Conservation (phyloP, 2,113 vertebrate species). For the Procavia capensis region DNA sequence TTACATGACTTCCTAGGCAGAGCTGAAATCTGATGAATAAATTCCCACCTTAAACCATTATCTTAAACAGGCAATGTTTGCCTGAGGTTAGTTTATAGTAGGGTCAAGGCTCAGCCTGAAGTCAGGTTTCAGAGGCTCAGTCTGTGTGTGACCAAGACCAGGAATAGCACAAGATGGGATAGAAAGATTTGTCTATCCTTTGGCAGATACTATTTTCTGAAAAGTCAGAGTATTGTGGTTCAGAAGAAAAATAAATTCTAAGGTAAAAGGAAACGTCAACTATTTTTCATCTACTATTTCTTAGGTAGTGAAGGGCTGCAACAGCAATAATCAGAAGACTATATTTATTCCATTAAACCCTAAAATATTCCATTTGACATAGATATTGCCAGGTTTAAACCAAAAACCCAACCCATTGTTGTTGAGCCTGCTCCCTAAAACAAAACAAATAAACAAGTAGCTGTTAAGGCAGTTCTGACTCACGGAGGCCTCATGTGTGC, state of each 20-base stretch:
- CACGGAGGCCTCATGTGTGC: background rate
- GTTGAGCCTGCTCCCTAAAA: background rate
- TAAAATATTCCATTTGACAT: conserved; percentile 8
- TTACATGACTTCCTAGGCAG: background rate
- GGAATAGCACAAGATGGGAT: background rate
- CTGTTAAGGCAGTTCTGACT: background rate
- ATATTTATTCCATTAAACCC: background rate
- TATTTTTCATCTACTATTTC: background rate
- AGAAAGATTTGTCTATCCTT: background rate
- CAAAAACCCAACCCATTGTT: no score
- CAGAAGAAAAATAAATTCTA: conserved; percentile 28
- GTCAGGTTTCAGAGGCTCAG: background rate
- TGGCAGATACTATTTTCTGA: background rate
- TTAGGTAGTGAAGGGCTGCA: background rate
- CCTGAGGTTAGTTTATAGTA: background rate
- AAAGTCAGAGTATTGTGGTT: background rate
- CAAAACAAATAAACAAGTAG: background rate
- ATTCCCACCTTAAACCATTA: background rate
- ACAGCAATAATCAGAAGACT: background rate
- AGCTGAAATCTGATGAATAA: conserved; percentile 7
- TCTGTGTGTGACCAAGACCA: background rate
- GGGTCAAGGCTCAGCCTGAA: background rate
- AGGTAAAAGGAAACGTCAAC: background rate
- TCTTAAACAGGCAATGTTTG: background rate
- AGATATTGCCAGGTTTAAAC: background rate